Evolutionary conservation across 2,113 vertebrate species (phyloP).

Genomic region (Notothenia coriiceps): DNA sequence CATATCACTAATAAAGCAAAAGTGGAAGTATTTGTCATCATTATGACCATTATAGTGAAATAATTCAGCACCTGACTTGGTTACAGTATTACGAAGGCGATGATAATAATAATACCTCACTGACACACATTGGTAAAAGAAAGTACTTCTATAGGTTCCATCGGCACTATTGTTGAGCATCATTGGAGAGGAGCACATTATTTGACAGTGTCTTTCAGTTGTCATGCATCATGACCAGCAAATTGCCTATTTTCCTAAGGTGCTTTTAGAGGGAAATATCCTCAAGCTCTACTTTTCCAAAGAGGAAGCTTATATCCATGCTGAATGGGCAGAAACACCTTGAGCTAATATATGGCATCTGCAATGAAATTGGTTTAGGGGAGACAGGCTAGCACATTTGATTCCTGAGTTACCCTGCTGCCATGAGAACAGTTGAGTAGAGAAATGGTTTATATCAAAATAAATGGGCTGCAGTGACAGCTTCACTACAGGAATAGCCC

Average conservation of each 20-base stretch:
- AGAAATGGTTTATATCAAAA: slow-evolving; percentile 47
- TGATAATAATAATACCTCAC: background rate
- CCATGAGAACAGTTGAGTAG: background rate
- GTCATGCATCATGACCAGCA: slow-evolving; percentile 19
- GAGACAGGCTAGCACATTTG: slow-evolving; percentile 8
- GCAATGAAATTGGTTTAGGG: slow-evolving; percentile 29
- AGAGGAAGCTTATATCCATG: slow-evolving; percentile 16
- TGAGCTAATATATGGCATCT: slow-evolving; percentile 14
- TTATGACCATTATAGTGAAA: slow-evolving; percentile 15
- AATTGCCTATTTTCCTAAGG: background rate
- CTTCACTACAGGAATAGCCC: slow-evolving; percentile 16
- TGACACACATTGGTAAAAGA: background rate
- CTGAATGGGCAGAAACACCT: slow-evolving; percentile 21
- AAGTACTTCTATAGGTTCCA: background rate
- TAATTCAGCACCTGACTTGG: slow-evolving; percentile 9
- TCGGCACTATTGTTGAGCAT: background rate
- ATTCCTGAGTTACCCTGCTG: slow-evolving; percentile 23
- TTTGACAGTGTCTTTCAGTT: slow-evolving; percentile 3
- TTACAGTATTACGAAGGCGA: background rate
- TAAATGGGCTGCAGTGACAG: slow-evolving; percentile 32
- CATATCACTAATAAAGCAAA: slow-evolving; percentile 3
- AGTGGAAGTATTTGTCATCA: slow-evolving; percentile 1
- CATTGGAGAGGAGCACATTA: background rate
- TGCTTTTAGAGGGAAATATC: slow-evolving; percentile 17
- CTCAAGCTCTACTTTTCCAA: background rate